Percentiles rank a stretch among this genome's conserved stretches.
These are phyloP conservation scores for Tipula lateralis DNA, from an alignment of 2,888 invertebrate genomes.

Conservation along the genomic window DNA sequence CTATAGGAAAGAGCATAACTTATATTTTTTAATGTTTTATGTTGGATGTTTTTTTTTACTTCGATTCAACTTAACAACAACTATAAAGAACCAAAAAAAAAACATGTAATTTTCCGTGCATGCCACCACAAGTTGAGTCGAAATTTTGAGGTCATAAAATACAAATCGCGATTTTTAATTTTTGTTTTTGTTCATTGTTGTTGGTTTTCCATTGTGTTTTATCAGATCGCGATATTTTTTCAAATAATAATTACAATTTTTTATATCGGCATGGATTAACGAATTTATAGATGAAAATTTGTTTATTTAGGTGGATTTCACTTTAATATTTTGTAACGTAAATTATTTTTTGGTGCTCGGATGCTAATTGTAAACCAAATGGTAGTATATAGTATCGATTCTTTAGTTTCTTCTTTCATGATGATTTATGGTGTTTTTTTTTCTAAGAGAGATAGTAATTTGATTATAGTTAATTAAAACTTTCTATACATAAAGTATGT, in stretches of 20 bases:
- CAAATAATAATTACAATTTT: neutral
- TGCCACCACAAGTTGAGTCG: neutral
- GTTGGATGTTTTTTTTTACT: neutral
- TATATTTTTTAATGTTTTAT: constrained; percentile 5
- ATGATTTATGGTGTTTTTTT: neutral
- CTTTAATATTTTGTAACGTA: neutral
- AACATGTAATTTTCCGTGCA: neutral
- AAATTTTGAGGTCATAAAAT: neutral
- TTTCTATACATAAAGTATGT: neutral
- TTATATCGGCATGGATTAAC: neutral
- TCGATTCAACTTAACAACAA: neutral
- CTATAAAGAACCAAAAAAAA: neutral
- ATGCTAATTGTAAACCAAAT: neutral
- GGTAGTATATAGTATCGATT: too few species aligned
- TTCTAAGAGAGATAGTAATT: neutral
- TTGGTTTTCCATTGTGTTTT: neutral
- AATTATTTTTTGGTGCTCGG: neutral
- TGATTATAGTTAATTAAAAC: constrained; percentile 3
- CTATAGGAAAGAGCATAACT: constrained; percentile 19
- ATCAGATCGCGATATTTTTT: neutral
- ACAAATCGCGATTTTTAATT: neutral
- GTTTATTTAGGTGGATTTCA: neutral
- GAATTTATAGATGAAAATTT: neutral
- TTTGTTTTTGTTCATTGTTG: too few species aligned
- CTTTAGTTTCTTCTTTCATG: too few species aligned